Evolutionary conservation across 2,888 invertebrate species (phyloP), one percentile per base, ranked within the genome.

Genomic region (Anthoptus insignis): DNA sequence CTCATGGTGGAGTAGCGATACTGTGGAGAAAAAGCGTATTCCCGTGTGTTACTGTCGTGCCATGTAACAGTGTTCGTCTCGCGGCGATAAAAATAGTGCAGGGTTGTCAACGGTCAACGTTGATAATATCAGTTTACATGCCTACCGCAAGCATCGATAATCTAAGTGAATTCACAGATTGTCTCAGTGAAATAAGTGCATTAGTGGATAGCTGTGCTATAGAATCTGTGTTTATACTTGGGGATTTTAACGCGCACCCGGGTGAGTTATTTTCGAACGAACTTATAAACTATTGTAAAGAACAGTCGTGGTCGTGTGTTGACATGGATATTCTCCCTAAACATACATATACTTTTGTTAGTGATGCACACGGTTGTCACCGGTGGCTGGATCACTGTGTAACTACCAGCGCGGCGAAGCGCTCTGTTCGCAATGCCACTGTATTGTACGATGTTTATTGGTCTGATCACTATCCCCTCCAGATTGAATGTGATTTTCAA

Each of bases 1-100:
- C 73, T 0, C 64, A 65, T 37, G 76, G 73, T 0, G 74, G 74
- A 0, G 65, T 72, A 9, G 72, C 71, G 4, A 49, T 75, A n/a
- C 50, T 75, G 8, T 71, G 70, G 70, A 49, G 65, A 24, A 73
- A 68, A 24, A 27, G n/a, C n/a, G n/a, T n/a, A n/a, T n/a, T n/a
- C n/a, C n/a, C n/a, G n/a, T n/a, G n/a, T n/a, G n/a, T n/a, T n/a
- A n/a, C n/a, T n/a, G n/a, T n/a, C n/a, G n/a, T n/a, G n/a, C n/a
- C n/a, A n/a, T n/a, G n/a, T n/a, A n/a, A n/a, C n/a, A n/a, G n/a
- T n/a, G n/a, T n/a, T n/a, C n/a, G n/a, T n/a, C n/a, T n/a, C n/a
- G n/a, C n/a, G n/a, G n/a, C n/a, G n/a, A n/a, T n/a, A n/a, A n/a
- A 7, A 7, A 27, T 27, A n/a, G n/a, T n/a, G n/a, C n/a, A n/a